Percentiles rank a stretch among this genome's conserved stretches.
These are phyloP conservation scores for Spilosoma lubricipeda DNA, from an alignment of 2,888 invertebrate genomes.

Conservation along the genomic window DNA sequence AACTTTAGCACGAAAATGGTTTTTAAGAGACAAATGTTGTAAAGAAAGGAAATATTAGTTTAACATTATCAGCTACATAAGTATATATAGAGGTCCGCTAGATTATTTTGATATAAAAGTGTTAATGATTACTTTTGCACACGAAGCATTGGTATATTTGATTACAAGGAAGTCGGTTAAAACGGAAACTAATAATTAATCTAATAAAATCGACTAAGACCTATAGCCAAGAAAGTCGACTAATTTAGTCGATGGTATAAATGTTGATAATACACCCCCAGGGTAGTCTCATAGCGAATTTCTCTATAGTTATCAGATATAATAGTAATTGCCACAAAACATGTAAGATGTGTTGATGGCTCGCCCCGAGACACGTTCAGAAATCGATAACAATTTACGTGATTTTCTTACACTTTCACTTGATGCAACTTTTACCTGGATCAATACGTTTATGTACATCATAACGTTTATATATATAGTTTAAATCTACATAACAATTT, in stretches of 20 bases:
- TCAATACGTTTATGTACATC: not conserved
- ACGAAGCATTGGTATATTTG: too few species aligned
- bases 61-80: not conserved
- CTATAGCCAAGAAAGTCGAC: not conserved
- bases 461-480: not conserved
- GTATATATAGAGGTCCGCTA: not conserved
- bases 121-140: not conserved
- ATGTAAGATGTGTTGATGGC: conserved; percentile 31
- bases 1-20: not conserved
- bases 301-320: conserved; percentile 13
- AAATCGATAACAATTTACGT: conserved; percentile 25
- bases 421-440: conserved; percentile 4
- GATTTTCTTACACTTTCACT: conserved; percentile 23
- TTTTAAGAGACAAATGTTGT: not conserved
- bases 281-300: conserved; percentile 9
- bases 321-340: conserved; percentile 18
- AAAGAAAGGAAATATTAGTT: not conserved
- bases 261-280: conserved; percentile 4
- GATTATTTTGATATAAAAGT: not conserved
- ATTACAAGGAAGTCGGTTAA: too few species aligned
- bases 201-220: not conserved
- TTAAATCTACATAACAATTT: not conserved
- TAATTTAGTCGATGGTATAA: not conserved
- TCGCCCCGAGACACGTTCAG: conserved; percentile 33
- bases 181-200: not conserved